These are phyloP conservation scores for Philereme transversata DNA, from an alignment of 2,888 invertebrate species.

Conservation along the genomic window DNA sequence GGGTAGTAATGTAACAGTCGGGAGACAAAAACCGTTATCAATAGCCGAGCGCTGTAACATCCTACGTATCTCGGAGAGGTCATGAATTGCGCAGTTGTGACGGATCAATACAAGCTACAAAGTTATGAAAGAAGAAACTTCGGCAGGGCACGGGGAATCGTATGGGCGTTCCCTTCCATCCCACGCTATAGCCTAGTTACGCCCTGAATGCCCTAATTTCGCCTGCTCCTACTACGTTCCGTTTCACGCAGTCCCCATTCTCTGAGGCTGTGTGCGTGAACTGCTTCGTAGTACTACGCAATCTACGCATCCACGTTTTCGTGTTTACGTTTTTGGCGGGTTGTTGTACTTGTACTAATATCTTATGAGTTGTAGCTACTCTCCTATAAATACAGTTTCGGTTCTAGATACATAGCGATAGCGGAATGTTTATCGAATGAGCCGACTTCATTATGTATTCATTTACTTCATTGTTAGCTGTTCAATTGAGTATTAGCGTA, in stretches of 20 bases:
- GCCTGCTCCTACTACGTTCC: slow-evolving; percentile 58
- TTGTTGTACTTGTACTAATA: slow-evolving; percentile 9
- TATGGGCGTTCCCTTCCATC: slow-evolving; percentile 76
- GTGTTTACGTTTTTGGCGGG: slow-evolving; percentile 36
- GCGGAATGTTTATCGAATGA: slow-evolving; percentile 12
- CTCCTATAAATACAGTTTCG: slow-evolving; percentile 36
- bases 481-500: slow-evolving; percentile 3
- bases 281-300: slow-evolving; percentile 49
- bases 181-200: slow-evolving; percentile 80
- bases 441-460: slow-evolving; percentile 8
- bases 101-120: slow-evolving; percentile 81
- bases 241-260: slow-evolving; percentile 48
- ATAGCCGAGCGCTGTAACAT: slow-evolving; percentile 59
- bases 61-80: slow-evolving; percentile 60
- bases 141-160: slow-evolving; percentile 77
- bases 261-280: slow-evolving; percentile 60
- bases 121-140: slow-evolving; percentile 83
- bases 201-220: slow-evolving; percentile 83
- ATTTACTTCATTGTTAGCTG: slow-evolving; percentile 5
- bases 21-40: slow-evolving; percentile 45
- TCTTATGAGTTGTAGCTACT: not conserved
- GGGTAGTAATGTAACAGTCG: slow-evolving; percentile 15
- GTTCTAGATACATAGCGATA: slow-evolving; percentile 29
- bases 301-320: slow-evolving; percentile 41
- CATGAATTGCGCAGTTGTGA: slow-evolving; percentile 81